Evolutionary conservation across 2,888 invertebrate species (phyloP), one percentile per base, ranked within the genome.

Genomic region (Heliconius ismenius): DNA sequence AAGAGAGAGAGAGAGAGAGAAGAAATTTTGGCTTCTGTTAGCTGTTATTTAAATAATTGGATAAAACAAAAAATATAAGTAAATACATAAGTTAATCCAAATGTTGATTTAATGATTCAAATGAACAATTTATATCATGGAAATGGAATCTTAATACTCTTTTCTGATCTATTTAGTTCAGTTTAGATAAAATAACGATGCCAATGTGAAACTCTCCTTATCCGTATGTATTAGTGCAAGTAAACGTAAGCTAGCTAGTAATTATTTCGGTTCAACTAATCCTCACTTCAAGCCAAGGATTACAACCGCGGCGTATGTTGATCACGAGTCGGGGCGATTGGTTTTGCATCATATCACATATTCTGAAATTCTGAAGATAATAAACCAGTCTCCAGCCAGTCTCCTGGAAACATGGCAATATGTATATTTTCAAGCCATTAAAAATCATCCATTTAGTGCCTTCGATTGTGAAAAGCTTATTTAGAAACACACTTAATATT

Each of bases 331-430:
- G 81, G 82, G 84, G 83, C 85, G 82, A 88, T 87, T 85, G 87
- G 83, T 85, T 87, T 84, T 84, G 83, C 81, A 81, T 83, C 82
- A 82, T 83, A 82, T 82, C 79, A 74, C 79, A 82, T 80, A 81
- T 82, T 81, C 81, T 81, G 80, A 78, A 78, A 81, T 80, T 78
- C 78, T 78, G 81, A 79, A 80, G 81, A 83, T 82, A 83, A 84
- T 82, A 81, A 81, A 77, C 79, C 54, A 32, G 1, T 0, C 32
- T 32, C 32, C 32, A 81, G 80, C 80, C 84, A 81, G 83, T 87
- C 87, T 88, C 87, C 86, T 89, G 87, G 83, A 89, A 89, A 90
- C 86, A 88, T 86, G 84, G 84, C 86, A 86, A 90, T 89, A 90
- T 86, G 86, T 89, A 89, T 89, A 90, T 89, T 90, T 89, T 88